These are phyloP conservation scores for Melitaea athalia DNA, from an alignment of 2,888 invertebrate species.

Conservation along the genomic window DNA sequence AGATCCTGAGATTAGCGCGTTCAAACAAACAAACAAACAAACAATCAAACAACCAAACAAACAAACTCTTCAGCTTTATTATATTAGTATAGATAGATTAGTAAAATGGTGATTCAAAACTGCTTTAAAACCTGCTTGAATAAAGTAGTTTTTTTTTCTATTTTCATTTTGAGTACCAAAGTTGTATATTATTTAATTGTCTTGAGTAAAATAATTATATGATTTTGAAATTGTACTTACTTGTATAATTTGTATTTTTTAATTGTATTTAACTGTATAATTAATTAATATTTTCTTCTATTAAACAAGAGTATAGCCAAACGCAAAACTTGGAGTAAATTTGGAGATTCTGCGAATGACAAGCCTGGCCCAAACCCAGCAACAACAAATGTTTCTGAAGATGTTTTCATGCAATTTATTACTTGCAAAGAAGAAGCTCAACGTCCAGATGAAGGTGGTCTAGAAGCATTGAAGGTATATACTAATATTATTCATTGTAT, in stretches of 20 bases:
- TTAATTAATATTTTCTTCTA: background rate
- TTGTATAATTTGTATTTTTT: background rate
- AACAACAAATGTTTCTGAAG: slow-evolving; percentile 98
- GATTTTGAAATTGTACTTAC: too few species aligned
- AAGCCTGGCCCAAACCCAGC: slow-evolving; percentile 99
- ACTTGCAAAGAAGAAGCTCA: slow-evolving; percentile 94
- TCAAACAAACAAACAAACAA: too few species aligned
- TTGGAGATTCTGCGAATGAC: slow-evolving; percentile 94
- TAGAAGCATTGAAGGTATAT: slow-evolving; percentile 90
- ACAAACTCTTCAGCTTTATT: too few species aligned
- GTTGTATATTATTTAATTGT: too few species aligned
- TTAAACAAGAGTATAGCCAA: slow-evolving; percentile 87
- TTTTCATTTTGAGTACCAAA: too few species aligned
- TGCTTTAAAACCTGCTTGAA: too few species aligned
- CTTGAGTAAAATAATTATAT: too few species aligned
- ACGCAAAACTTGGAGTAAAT: slow-evolving; percentile 97
- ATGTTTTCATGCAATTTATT: slow-evolving; percentile 96
- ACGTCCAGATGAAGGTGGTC: slow-evolving; percentile 91
- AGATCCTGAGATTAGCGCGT: too few species aligned
- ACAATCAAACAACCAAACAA: too few species aligned
- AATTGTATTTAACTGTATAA: background rate
- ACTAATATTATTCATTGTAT: slow-evolving; percentile 52
- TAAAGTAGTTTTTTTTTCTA: too few species aligned
- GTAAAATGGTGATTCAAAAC: too few species aligned
- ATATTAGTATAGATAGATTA: too few species aligned